Evolutionary conservation across 2,797 vertebrate species (phyloP), one percentile per base, ranked within the genome.

Genomic region (Premnoplex brunnescens): DNA sequence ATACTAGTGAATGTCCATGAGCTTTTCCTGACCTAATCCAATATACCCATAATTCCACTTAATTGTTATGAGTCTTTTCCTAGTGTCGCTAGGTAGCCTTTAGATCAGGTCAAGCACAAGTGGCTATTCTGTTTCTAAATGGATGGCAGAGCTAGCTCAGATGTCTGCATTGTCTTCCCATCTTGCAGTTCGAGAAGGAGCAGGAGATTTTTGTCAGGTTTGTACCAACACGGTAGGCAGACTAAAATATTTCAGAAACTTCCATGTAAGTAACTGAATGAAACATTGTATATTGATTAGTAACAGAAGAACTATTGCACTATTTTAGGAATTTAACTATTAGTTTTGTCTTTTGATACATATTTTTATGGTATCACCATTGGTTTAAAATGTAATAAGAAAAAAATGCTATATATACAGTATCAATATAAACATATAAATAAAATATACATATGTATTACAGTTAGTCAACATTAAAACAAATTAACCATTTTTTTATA

Each of bases 41-140:
- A 19, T 36, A 62, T 21, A 66, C 5, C 2, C 1, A 0, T 54
- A 49, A 39, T 48, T 73, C 9, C 0, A 2, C 19, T 64, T 48
- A 36, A 27, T 68, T 56, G 18, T 55, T 64, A 12, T 22, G 60
- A 81, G 2, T 9, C 6, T 73, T 18, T 66, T 77, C 43, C 36
- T 14, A n/a, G 9, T 34, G 22, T 73, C 11, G 58, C 1, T 0
- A 60, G 4, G 15, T 39, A 68, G 7, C 7, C 20, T 32, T 56
- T 59, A 34, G 44, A 43, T 39, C 26, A 85, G 14, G 8, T 64
- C 3, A 5, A 28, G 22, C 46, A 55, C 9, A 85, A 37, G 23
- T 2, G 3, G 10, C 10, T 28, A 19, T 54, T 71, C 6, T 77
- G 19, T 55, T 88, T 82, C 24, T 46, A 72, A 16, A 46, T 6